phyloP scores from a whole-genome alignment of 1,140 invertebrate genomes.

The Cryptotermes secundus region DNA sequence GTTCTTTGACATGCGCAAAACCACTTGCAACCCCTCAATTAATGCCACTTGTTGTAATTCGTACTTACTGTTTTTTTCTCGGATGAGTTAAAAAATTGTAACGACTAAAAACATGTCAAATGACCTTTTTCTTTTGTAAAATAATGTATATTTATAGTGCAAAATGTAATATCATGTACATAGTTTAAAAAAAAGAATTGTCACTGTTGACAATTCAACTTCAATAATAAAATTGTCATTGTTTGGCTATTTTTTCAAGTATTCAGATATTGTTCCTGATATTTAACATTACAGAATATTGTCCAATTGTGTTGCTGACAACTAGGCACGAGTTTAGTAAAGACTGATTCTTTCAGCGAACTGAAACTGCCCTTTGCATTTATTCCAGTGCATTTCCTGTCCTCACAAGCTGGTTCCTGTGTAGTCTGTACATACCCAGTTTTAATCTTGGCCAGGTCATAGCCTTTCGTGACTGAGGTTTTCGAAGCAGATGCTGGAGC shows the following conservation, averaged over 20 bases:
- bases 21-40: slow-evolving; percentile 21
- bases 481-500: no score
- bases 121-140: slow-evolving; percentile 34
- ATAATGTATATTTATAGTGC: slow-evolving; percentile 38
- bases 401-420: no score
- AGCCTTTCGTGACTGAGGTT: no score
- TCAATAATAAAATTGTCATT: slow-evolving; percentile 37
- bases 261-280: slow-evolving; percentile 35
- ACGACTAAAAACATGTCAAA: slow-evolving; percentile 32
- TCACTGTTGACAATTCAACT: slow-evolving; percentile 32
- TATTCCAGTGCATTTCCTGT: no score
- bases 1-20: background rate
- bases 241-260: slow-evolving; percentile 38
- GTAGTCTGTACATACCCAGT: no score
- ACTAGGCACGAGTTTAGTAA: background rate
- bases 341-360: background rate
- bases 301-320: background rate
- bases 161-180: slow-evolving; percentile 36
- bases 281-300: background rate
- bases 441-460: no score
- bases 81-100: slow-evolving; percentile 36
- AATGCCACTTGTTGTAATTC: slow-evolving; percentile 37
- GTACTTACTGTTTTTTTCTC: slow-evolving; percentile 36
- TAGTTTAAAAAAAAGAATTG: slow-evolving; percentile 32
- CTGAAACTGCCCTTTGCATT: background rate